Base-by-base conservation (phyloP, 2,888 invertebrate genomes). In the Doris montereyensis region DNA sequence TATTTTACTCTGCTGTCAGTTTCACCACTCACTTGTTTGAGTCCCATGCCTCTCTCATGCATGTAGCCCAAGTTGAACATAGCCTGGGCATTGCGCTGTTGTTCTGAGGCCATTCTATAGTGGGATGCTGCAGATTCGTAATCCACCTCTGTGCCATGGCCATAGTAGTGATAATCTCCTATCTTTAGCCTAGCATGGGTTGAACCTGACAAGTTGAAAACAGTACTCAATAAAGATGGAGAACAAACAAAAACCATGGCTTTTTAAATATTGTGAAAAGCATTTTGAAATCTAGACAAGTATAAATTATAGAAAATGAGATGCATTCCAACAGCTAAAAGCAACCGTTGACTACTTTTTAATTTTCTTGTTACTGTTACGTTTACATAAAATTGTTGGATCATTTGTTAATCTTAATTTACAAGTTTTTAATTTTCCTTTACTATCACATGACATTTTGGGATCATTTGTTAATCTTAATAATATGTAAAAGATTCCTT, bases 41-140 rank as follows among this genome's bases (percentile, higher is more conserved):
- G 95, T 5, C 99, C 99, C 30, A 98, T 93, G 0, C 99, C 99
- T 85, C 96, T 96, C 92, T 99, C 98, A 92, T 99, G 98, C 99
- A 99, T 99, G 92, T 98, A 99, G 30, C 97, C 99, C 83, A 99
- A 94, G 93, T 99, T 99, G 92, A 99, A 99, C 95, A 98, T 98
- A 2, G 99, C 99, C 91, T 99, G 97, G 0, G 99, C 97, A 91
- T 96, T 97, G 90, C 97, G 96, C 86, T 98, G 97, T 88, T 96
- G 96, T 83, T 99, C 99, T 0, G 96, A 96, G 0, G 98, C 98
- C 85, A 96, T 93, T 83, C 97, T 94, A 83, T 92, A 92, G 92
- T 99, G 98, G 87, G 97, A 96, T 67, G 96, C 95, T 0, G 98
- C 98, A 0, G 97, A 97, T 92, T 97, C 97, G 86, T 96, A 96